Conservation (phyloP, 2,797 vertebrate species). For the Aulostomus chinensis region DNA sequence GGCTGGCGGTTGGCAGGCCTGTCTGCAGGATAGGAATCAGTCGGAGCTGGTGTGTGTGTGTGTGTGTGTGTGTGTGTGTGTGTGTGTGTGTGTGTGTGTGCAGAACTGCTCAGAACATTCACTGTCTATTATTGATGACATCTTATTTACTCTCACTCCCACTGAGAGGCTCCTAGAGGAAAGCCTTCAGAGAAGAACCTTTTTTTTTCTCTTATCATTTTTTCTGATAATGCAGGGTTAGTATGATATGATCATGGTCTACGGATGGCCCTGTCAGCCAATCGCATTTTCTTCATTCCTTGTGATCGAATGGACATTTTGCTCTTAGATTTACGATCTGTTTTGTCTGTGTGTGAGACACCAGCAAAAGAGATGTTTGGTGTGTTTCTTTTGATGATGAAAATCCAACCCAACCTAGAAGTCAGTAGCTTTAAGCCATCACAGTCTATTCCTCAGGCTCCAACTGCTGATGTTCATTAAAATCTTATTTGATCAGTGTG, state of each 20-base stretch:
- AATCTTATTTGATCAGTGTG: conserved; percentile 76
- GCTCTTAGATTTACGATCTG: conserved; percentile 11
- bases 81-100: conserved; percentile 30
- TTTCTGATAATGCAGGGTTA: conserved; percentile 59
- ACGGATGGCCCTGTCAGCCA: conserved; percentile 53
- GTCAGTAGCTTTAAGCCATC: conserved; percentile 70
- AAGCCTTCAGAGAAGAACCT: conserved; percentile 76
- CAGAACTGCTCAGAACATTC: conserved; percentile 75
- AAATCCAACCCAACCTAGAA: conserved; percentile 68
- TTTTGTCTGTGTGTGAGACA: conserved; percentile 43
- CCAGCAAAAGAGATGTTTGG: conserved; percentile 59
- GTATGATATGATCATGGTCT: conserved; percentile 63
- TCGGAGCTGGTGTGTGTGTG: conserved; percentile 55
- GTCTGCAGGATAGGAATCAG: conserved; percentile 83
- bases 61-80: conserved; percentile 16
- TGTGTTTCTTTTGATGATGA: conserved; percentile 65
- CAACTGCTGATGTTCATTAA: conserved; percentile 77
- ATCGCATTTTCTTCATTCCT: conserved; percentile 49
- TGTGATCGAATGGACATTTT: conserved; percentile 48
- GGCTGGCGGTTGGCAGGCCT: conserved; percentile 79
- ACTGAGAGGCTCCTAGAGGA: conserved; percentile 78
- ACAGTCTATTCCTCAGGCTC: conserved; percentile 66
- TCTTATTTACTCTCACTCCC: conserved; percentile 83
- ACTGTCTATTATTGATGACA: conserved; percentile 85
- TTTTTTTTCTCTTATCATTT: conserved; percentile 58